Conservation (phyloP, 1,140 invertebrate genomes). For the Luehdorfia chinensis region DNA sequence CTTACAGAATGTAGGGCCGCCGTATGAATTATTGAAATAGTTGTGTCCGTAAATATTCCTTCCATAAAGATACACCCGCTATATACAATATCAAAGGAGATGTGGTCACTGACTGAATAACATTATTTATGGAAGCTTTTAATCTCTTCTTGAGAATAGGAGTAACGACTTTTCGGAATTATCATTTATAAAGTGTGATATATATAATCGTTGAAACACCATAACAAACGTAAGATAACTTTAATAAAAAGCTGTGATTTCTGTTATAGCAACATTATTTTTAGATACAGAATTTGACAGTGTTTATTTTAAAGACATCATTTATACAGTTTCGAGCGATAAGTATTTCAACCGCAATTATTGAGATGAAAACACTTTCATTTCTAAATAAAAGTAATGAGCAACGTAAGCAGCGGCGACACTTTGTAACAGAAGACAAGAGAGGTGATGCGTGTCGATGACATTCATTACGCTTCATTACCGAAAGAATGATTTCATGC, state of each 20-base stretch:
- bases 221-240: too few relatives aligned
- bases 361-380: constrained; percentile 1
- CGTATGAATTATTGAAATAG: constrained; percentile 44
- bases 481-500: constrained; percentile 31
- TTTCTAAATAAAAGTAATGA: constrained; percentile 13
- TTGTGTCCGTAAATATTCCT: constrained; percentile 31
- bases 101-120: constrained; percentile 8
- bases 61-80: constrained; percentile 17
- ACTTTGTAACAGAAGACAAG: constrained; percentile 19
- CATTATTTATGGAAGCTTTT: constrained; percentile 11
- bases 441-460: constrained; percentile 25
- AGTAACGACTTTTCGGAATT: constrained; percentile 6
- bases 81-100: constrained; percentile 11
- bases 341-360: constrained; percentile 15
- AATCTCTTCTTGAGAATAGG: constrained; percentile 1
- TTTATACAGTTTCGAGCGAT: neutral
- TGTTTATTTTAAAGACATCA: too few relatives aligned
- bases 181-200: too few relatives aligned
- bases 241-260: too few relatives aligned
- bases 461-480: constrained; percentile 48
- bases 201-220: too few relatives aligned
- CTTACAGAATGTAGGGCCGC: constrained; percentile 32
- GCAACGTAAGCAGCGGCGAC: constrained; percentile 20
- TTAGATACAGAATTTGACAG: too few relatives aligned
- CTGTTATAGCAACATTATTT: too few relatives aligned